Base-by-base conservation (phyloP, 2,113 vertebrate species). In the Cinclus cinclus region DNA sequence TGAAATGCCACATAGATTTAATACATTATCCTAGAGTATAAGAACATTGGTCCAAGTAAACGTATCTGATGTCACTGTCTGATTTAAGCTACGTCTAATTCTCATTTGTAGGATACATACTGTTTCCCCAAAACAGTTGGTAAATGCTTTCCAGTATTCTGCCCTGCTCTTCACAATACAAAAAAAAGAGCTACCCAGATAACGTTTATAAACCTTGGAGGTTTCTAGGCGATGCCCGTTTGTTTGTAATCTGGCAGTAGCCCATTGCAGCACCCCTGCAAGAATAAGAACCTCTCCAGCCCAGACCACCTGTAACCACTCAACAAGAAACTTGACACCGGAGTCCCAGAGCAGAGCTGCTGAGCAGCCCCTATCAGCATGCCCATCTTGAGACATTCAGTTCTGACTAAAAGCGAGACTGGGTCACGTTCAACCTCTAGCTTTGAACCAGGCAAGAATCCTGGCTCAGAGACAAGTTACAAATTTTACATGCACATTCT, bases 401-500 rank as follows among this genome's bases (percentile, higher is more conserved):
- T 65, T 89, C 80, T 60, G 22, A 78, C 35, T 60, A 71, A 75
- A 33, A 68, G 35, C 0, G 0, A 94, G 69, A 70, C n/a, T 24
- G 31, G 31, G 41, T 69, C n/a, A 7, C 0, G 0, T 58, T 79
- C 71, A 93, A n/a, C n/a, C 28, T 88, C 53, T 17, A 73, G 58
- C 31, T 92, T 49, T 65, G 19, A n/a, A 65, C 80, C 53, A 76
- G 17, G 25, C 58, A 73, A 67, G 53, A 91, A 80, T 58, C 42
- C 35, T 46, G n/a, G 58, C 50, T 83, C 28, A 77, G 37, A 58
- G n/a, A 39, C 0, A 0, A 4, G 15, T 53, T 35, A 83, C 14
- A 67, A 47, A 84, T 58, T 67, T 39, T 50, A 78, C 14, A 21
- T 1, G 3, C 20, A 25, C 23, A 28, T 23, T 39, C 21, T 67